Conservation (phyloP, 2,888 invertebrate genomes). For the Spicauda simplicius region DNA sequence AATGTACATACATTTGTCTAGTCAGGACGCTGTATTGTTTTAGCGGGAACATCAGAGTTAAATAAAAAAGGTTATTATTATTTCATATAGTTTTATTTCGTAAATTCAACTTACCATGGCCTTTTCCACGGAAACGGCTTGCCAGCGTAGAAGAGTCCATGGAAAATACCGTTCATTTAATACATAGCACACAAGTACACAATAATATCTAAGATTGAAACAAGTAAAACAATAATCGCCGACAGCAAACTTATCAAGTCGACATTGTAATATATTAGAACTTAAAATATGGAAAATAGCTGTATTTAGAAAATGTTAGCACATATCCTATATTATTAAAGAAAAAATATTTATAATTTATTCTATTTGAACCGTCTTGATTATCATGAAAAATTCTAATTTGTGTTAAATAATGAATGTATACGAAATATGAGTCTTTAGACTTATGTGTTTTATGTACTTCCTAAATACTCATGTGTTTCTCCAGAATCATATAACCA, state of each 20-base stretch:
- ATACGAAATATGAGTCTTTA: constrained; percentile 20
- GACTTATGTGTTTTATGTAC: background rate
- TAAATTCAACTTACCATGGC: constrained; percentile 79
- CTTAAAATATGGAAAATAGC: constrained; percentile 38
- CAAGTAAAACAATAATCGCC: constrained; percentile 18
- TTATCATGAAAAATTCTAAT: background rate
- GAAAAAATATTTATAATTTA: background rate
- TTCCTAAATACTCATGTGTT: background rate
- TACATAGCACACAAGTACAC: constrained; percentile 65
- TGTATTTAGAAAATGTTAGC: constrained; percentile 32
- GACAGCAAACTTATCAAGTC: constrained; percentile 19
- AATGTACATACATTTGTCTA: constrained; percentile 43
- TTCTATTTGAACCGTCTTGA: background rate
- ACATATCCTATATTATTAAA: background rate
- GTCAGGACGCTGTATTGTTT: constrained; percentile 38
- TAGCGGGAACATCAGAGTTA: constrained; percentile 23
- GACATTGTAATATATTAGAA: constrained; percentile 38
- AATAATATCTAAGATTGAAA: constrained; percentile 47
- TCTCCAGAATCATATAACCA: background rate
- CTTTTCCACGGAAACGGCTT: constrained; percentile 77
- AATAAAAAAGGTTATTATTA: constrained; percentile 54
- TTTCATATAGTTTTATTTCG: constrained; percentile 67
- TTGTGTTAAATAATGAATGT: constrained; percentile 13
- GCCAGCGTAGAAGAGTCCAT: constrained; percentile 79
- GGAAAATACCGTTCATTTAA: constrained; percentile 78